Evolutionary conservation across 2,888 invertebrate genomes (phyloP).

Genomic region (Aphrophora alni): DNA sequence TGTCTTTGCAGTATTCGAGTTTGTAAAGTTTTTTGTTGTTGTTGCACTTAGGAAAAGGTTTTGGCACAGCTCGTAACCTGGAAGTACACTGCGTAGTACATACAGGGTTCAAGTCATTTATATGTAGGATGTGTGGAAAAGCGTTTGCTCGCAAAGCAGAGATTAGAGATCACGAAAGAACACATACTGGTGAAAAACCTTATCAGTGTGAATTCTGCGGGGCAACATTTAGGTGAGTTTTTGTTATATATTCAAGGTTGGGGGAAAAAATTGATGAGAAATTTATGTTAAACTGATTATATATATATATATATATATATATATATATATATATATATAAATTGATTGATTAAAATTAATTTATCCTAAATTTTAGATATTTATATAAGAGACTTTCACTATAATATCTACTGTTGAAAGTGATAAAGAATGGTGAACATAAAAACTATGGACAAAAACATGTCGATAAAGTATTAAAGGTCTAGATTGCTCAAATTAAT

Average conservation of each 20-base stretch:
- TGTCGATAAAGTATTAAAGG: no score
- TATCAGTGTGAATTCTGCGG: conserved; percentile 80
- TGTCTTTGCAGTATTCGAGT: no score
- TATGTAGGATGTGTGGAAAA: conserved; percentile 74
- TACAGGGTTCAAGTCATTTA: conserved; percentile 74
- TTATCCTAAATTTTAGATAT: no score
- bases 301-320: no score
- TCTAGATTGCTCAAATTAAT: no score
- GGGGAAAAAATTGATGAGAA: neutral
- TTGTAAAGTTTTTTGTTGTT: neutral
- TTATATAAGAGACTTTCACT: no score
- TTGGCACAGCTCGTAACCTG: conserved; percentile 77
- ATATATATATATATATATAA: no score
- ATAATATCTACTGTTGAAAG: no score
- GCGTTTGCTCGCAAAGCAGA: conserved; percentile 79
- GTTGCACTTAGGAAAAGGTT: conserved; percentile 67
- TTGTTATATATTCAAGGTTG: neutral
- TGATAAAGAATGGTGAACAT: no score
- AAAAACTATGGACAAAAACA: no score
- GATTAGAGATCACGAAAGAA: conserved; percentile 79
- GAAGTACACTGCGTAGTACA: conserved; percentile 83
- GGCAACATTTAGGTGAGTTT: conserved; percentile 67
- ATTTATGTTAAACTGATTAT: no score
- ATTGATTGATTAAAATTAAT: no score
- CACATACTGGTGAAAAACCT: conserved; percentile 82